Evolutionary conservation across 2,113 vertebrate genomes (phyloP), one percentile per base, ranked within the genome.

Genomic region (Tetrao urogallus): DNA sequence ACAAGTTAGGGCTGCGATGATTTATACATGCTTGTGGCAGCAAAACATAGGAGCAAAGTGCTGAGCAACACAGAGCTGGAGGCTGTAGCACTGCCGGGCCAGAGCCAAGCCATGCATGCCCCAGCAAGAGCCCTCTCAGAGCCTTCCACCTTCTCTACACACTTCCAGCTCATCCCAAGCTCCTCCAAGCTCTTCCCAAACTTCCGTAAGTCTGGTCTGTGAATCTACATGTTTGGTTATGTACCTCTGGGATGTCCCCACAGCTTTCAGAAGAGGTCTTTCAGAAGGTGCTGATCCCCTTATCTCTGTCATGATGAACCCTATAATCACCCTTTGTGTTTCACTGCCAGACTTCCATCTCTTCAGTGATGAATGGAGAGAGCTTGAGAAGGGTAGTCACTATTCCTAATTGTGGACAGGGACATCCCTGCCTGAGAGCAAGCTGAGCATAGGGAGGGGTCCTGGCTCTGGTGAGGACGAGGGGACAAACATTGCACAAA

Each of bases 1-100:
- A 70, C 88, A 91, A 90, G 86, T 84, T 72, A 61, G 76, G 83
- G 32, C 77, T 76, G 89, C 32, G 84, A 87, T 89, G 94, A 94
- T 96, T 97, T 95, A 95, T 64, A 45, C 54, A 32, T 1, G 9
- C 57, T 86, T 1, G 3, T 88, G 87, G 73, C 82, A 91, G 76
- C 45, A 82, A 84, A 81, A 88, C 15, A 78, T 28, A 75, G 69
- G 28, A 74, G 72, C 11, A 64, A 88, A 91, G 19, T 21, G 18
- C 65, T 61, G 22, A 95, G 86, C 86, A 71, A 69, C 61, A 36
- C 25, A 65, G 69, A 81, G 61, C 38, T 67, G 72, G 30, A 77
- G 69, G 65, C 11, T n/a, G 15, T 8, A 92, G 28, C 25, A 34
- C 64, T 80, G 60, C 54, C n/a, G 11, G 13, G 3, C 13, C 32